phyloP scores from a whole-genome alignment of 2,797 vertebrate species.

The Linurgus olivaceus region DNA sequence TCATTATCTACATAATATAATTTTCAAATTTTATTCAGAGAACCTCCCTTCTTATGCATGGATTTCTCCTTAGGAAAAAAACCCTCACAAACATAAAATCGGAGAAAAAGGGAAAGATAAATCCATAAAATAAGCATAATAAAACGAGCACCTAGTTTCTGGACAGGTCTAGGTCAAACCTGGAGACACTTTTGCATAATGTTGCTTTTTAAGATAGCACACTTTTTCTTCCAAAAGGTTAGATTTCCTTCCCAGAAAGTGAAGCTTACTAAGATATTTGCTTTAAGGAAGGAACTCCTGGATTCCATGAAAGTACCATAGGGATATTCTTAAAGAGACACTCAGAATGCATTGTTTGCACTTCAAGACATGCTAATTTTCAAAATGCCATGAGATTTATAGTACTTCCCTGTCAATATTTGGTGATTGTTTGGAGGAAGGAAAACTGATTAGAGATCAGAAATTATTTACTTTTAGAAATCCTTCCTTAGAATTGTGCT shows the following conservation, averaged over 20 bases:
- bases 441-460: background rate
- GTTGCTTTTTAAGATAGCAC: background rate
- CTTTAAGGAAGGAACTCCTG: background rate
- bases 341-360: background rate
- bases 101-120: background rate
- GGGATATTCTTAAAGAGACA: background rate
- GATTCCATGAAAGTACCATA: background rate
- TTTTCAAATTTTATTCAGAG: background rate
- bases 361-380: background rate
- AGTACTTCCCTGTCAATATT: background rate
- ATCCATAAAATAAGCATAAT: background rate
- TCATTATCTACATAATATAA: background rate
- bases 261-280: background rate
- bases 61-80: background rate
- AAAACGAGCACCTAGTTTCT: background rate
- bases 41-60: background rate
- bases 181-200: background rate
- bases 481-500: background rate
- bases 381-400: background rate
- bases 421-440: background rate
- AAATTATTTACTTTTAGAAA: background rate
- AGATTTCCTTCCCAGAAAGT: background rate
- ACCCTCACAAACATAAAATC: background rate
- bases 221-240: background rate
- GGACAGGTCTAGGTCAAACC: background rate